Evolutionary conservation across 1,140 invertebrate species (phyloP), one percentile per base, ranked within the genome.

Genomic region (Cylas formicarius): DNA sequence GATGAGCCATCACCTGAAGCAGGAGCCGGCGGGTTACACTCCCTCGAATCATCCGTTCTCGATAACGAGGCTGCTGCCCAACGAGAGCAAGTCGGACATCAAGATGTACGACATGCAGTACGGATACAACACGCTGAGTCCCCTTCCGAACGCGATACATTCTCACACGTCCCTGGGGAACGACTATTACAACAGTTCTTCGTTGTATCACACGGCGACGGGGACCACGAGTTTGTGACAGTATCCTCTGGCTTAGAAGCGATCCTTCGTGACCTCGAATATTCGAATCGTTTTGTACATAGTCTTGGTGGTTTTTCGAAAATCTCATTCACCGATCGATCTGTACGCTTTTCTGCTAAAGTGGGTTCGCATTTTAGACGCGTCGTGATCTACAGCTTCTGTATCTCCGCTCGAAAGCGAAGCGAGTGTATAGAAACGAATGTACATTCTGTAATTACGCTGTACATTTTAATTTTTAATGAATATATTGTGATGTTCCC

Each of bases 41-140:
- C 77, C 84, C 6, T 82, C 84, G 41, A 82, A 76, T 62, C 87
- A 94, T 66, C 91, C 92, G 1, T 96, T 95, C 70, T 91, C 88
- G 63, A 95, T 96, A 57, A 93, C 88, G 51, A 82, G 90, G 61
- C 76, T 95, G 59, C 68, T 90, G 56, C 86, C 87, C 7, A 82
- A 85, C 29, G 86, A 88, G 57, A 82, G 81, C 39, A 88, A 90
- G 64, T 76, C 85, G 28, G 82, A 86, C 63, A 75, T 86, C 48
- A 86, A 84, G 66, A 86, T 86, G 79, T 86, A 86, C 69, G 77
- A 85, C 66, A 69, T 75, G 63, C 76, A 80, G 66, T 82, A 86
- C 53, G 76, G 79, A 19, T 78, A 82, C 54, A 77, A 75, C 52
- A 70, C 76, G 18, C 50, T 78, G 33, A 72, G 67, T 59, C 73